Evolutionary conservation across 2,113 vertebrate species (phyloP).

Genomic region (Trichechus manatus): DNA sequence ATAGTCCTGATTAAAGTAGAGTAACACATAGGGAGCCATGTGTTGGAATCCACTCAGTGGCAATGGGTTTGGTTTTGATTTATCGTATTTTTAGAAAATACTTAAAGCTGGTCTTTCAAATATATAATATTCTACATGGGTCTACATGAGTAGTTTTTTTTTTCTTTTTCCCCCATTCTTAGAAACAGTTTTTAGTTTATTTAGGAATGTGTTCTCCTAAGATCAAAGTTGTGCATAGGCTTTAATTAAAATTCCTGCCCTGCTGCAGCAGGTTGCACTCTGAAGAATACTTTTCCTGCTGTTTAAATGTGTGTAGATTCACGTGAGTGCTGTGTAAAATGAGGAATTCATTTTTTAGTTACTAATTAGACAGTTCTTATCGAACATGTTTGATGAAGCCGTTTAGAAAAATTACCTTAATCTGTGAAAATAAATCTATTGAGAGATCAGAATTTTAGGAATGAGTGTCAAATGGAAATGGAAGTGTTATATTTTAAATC

Average conservation of each 20-base stretch:
- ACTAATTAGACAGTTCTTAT: not conserved
- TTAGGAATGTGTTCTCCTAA: constrained; percentile 26
- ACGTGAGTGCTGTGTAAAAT: not conserved
- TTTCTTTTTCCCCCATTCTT: not conserved
- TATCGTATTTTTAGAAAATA: not conserved
- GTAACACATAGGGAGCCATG: not conserved
- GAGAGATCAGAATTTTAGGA: constrained; percentile 12
- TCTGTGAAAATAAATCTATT: constrained; percentile 9
- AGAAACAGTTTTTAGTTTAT: constrained; percentile 27
- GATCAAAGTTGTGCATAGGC: constrained; percentile 4
- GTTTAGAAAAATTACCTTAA: constrained; percentile 20
- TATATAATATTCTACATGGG: not conserved
- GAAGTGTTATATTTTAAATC: constrained; percentile 24
- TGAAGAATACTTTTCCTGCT: not conserved
- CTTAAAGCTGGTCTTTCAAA: constrained; percentile 21
- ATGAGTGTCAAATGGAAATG: constrained; percentile 10
- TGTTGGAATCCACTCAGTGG: not conserved
- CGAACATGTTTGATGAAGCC: not conserved
- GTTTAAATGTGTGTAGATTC: not conserved
- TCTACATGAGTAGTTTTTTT: not conserved
- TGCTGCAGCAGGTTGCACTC: not conserved
- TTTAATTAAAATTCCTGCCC: constrained; percentile 36
- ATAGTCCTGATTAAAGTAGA: not conserved
- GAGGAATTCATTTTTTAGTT: constrained; percentile 25
- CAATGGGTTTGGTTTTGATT: not conserved